phyloP scores from a whole-genome alignment of 2,113 vertebrate genomes.

The Pterocles burchelli region DNA sequence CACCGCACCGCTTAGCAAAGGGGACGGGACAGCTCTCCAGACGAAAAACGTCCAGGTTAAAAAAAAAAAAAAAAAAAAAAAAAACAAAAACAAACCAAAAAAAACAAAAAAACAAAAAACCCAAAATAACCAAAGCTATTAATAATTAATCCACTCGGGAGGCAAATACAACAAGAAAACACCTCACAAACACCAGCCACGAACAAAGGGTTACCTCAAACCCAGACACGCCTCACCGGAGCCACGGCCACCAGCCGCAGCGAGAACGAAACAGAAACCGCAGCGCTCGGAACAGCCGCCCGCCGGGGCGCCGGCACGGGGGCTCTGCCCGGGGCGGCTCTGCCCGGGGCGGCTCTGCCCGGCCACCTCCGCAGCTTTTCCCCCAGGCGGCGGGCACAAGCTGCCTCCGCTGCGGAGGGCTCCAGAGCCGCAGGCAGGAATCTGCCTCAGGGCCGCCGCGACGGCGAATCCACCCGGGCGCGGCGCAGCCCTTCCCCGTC shows the following conservation, averaged over 20 bases:
- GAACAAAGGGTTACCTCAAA: background rate
- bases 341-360: too few relatives aligned
- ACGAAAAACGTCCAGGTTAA: rapidly evolving
- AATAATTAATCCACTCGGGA: rapidly evolving
- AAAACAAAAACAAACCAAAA: too few relatives aligned
- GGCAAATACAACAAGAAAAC: background rate
- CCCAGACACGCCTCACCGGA: background rate
- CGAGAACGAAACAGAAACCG: background rate
- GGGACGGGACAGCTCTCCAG: background rate
- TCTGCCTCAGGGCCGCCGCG: too few relatives aligned
- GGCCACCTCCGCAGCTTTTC: rapidly evolving
- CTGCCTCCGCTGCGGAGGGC: too few relatives aligned
- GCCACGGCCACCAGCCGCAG: background rate
- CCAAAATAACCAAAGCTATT: too few relatives aligned
- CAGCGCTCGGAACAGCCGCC: background rate
- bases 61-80: background rate
- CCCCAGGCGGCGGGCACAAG: background rate
- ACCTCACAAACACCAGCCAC: background rate
- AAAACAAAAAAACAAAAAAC: background rate
- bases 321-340: too few relatives aligned
- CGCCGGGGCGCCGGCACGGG: too few relatives aligned
- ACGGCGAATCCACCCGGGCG: too few relatives aligned
- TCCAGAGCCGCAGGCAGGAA: background rate
- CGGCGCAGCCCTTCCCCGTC: background rate
- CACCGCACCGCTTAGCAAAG: background rate